Evolutionary conservation across 2,888 invertebrate genomes (phyloP), one percentile per base, ranked within the genome.

Genomic region (Carpatolechia fugitivella): DNA sequence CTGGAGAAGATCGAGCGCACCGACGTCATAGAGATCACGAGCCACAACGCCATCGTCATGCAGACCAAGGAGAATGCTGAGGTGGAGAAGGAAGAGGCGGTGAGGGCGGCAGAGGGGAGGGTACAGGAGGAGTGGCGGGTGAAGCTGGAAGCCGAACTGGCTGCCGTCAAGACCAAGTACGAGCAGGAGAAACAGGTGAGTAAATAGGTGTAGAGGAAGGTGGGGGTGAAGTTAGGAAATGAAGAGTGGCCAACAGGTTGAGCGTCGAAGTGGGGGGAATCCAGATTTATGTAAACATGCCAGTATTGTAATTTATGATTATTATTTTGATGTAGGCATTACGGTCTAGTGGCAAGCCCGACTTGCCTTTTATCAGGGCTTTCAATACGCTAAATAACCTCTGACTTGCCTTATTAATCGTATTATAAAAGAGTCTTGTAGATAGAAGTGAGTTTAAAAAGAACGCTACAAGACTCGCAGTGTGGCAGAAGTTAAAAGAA

Each of bases 1-100:
- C 84, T 96, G 4, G 96, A 96, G 70, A 95, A 94, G 79, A 93
- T 94, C 16, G 95, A 95, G 79, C 91, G 93, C 3, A 90, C 91
- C 0, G 93, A 93, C 66, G 88, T 92, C 60, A 93, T 93, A 65
- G 93, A 93, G 66, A 82, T 94, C 33, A 76, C 88, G 3, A 93
- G 91, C 59, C 94, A 94, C 70, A 94, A 95, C 65, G 91, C 93
- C 0, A 92, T 94, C 40, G 77, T 95, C 20, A 91, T 91, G 61
- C 94, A 95, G 72, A 91, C 94, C 30, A 93, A 93, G 55, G 93
- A 94, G 62, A 93, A 94, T 55, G 91, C 93, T 20, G 92, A 93
- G 63, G 76, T 94, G 0, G 92, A 93, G 55, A 88, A 91, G 38
- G 92, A 93, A 55, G 86, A 92, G 33, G 78, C 87, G 0, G 88